Evolutionary conservation across 2,113 vertebrate species (phyloP).

Genomic region (Litocranius walleri): DNA sequence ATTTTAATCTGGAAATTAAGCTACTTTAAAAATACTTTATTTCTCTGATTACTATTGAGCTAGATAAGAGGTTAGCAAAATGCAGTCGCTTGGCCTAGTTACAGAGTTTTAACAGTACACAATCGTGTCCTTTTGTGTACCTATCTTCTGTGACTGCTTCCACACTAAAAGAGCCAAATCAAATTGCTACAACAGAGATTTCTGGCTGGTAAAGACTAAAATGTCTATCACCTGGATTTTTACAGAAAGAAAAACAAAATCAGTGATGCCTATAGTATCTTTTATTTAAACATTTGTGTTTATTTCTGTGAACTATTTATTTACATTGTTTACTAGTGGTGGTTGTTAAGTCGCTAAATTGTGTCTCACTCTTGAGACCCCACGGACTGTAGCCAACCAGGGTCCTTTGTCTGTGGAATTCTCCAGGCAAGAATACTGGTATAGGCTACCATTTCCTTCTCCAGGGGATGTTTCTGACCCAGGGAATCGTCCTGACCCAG

Average conservation of each 20-base stretch:
- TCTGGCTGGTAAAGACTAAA: neutral
- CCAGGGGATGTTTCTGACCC: neutral
- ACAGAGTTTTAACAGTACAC: neutral
- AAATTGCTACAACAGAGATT: neutral
- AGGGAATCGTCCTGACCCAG: neutral
- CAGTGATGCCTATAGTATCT: neutral
- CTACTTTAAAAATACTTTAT: neutral
- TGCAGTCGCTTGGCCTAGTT: neutral
- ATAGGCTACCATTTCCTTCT: neutral
- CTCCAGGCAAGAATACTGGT: neutral
- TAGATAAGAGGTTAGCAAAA: neutral
- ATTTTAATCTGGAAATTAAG: neutral
- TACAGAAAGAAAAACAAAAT: neutral
- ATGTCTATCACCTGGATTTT: neutral
- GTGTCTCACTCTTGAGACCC: neutral
- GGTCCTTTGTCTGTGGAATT: fast-evolving
- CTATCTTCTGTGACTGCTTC: neutral
- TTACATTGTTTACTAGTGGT: neutral
- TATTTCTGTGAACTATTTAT: neutral
- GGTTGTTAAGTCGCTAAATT: neutral
- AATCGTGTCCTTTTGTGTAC: neutral
- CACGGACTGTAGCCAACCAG: neutral
- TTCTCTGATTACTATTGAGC: neutral
- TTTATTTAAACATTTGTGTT: neutral
- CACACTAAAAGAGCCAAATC: neutral